Evolutionary conservation across 1,140 invertebrate genomes (phyloP).

Genomic region (Lucilia sericata): DNA sequence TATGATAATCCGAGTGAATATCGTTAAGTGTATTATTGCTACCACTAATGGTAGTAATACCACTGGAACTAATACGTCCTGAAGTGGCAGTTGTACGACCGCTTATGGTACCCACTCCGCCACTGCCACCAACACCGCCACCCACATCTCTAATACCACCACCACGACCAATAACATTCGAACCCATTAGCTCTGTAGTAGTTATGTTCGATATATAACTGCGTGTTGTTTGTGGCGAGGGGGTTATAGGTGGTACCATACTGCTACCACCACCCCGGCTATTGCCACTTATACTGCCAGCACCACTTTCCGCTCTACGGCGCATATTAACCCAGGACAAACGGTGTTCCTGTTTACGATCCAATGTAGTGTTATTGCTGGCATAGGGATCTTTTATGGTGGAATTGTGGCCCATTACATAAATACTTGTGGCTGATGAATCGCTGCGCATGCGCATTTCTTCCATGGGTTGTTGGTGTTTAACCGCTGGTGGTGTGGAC

Average conservation of each 20-base stretch:
- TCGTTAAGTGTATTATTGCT: constrained; percentile 64
- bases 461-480: constrained; percentile 52
- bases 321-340: constrained; percentile 65
- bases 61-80: constrained; percentile 63
- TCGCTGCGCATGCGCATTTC: constrained; percentile 57
- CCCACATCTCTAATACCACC: constrained; percentile 17
- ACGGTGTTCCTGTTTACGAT: constrained; percentile 61
- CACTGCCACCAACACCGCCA: constrained; percentile 33
- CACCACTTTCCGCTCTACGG: constrained; percentile 51
- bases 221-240: constrained; percentile 63
- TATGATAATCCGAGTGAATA: constrained; percentile 55
- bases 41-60: constrained; percentile 62
- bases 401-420: constrained; percentile 56
- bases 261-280: neutral
- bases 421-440: constrained; percentile 55
- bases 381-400: neutral
- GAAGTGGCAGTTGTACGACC: constrained; percentile 64
- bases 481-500: constrained; percentile 55
- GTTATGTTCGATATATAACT: constrained; percentile 65
- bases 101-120: constrained; percentile 52
- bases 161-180: neutral
- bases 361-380: constrained; percentile 54
- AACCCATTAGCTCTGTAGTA: constrained; percentile 5
- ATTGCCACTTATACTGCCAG: neutral
- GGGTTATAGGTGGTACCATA: constrained; percentile 52